phyloP scores from a whole-genome alignment of 2,888 invertebrate species.

The Augiades crinisus region DNA sequence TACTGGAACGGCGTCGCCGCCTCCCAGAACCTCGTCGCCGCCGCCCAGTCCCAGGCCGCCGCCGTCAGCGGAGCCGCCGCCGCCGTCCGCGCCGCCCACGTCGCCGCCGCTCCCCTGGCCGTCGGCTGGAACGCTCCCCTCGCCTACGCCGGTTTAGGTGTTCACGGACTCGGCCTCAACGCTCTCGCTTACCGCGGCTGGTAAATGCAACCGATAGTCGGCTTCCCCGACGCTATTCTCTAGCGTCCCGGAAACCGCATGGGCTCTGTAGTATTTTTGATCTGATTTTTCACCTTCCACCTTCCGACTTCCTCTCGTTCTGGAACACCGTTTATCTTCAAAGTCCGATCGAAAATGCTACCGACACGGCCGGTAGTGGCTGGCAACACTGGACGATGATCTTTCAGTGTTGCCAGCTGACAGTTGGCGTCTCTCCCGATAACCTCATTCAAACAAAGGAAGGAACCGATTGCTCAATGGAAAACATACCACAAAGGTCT shows the following conservation, averaged over 20 bases:
- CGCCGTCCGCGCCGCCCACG: conserved; percentile 44
- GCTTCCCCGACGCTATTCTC: not conserved
- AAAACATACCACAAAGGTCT: conserved; percentile 56
- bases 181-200: conserved; percentile 52
- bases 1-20: conserved; percentile 72
- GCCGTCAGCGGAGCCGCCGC: conserved; percentile 57
- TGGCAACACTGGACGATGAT: conserved; percentile 14
- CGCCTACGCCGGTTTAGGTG: conserved; percentile 38
- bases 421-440: conserved; percentile 25
- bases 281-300: conserved; percentile 2
- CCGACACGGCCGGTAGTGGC: conserved; percentile 10
- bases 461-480: conserved; percentile 56
- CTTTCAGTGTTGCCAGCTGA: conserved; percentile 13
- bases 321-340: not conserved
- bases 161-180: conserved; percentile 39
- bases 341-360: conserved; percentile 18
- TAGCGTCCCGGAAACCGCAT: not conserved
- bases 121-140: conserved; percentile 34
- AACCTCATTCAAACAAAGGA: conserved; percentile 32
- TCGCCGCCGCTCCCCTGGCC: conserved; percentile 31
- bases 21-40: conserved; percentile 66
- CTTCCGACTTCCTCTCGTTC: not conserved
- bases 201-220: too few relatives aligned
- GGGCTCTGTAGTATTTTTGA: conserved; percentile 12
- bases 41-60: conserved; percentile 70